phyloP scores from a whole-genome alignment of 30 jellyfish, hydroid and myxozoan genomes.

The Clytia hemisphaerica region DNA sequence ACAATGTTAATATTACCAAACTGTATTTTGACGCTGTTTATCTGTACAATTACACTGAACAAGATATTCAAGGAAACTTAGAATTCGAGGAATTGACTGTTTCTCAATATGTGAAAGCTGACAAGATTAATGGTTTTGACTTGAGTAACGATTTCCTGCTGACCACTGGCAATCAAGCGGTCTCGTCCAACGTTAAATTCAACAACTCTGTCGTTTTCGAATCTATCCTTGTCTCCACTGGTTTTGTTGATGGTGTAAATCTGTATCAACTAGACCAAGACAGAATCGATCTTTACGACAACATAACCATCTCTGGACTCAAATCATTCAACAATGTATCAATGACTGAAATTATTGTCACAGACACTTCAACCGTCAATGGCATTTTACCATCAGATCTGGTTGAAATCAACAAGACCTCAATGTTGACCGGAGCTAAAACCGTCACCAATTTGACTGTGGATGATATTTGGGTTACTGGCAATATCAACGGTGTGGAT shows the following conservation, averaged over 20 bases:
- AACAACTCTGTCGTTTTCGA: conserved; percentile 22
- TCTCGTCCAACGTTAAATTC: conserved; percentile 34
- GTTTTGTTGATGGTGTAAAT: conserved; percentile 79
- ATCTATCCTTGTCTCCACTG: conserved; percentile 33
- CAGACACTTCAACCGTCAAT: conserved; percentile 51
- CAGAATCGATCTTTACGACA: conserved; percentile 50
- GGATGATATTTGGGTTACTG: conserved; percentile 39
- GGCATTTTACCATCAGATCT: conserved; percentile 57
- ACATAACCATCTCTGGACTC: conserved; percentile 49
- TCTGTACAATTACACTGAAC: conserved; percentile 26
- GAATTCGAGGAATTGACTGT: conserved; percentile 25
- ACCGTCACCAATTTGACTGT: conserved; percentile 40
- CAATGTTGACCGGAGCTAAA: conserved; percentile 46
- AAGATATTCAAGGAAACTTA: conserved; percentile 43
- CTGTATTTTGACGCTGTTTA: conserved; percentile 31
- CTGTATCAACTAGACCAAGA: conserved; percentile 46
- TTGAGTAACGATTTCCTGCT: conserved; percentile 34
- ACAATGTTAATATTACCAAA: conserved; percentile 53
- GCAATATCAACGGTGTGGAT: conserved; percentile 49
- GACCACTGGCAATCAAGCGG: conserved; percentile 40
- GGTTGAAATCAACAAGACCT: conserved; percentile 19
- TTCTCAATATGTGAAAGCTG: conserved; percentile 31
- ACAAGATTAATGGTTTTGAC: conserved; percentile 32
- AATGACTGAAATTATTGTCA: conserved; percentile 10
- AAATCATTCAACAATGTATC: conserved; percentile 34